Evolutionary conservation across 2,797 vertebrate genomes (phyloP).

Genomic region (Schizothorax lantsangensis): DNA sequence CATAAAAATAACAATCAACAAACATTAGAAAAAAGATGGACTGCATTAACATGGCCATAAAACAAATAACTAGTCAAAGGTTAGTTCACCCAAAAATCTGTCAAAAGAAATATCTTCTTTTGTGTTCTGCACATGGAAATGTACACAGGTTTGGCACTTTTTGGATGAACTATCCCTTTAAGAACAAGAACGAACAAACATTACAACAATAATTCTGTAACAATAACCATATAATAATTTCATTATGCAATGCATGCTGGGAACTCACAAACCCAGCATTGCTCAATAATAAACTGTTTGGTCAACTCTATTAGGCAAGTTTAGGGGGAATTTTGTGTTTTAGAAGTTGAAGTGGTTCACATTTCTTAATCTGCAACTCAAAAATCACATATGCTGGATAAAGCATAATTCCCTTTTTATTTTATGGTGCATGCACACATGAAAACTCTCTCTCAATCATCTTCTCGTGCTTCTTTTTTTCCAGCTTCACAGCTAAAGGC

Average conservation of each 20-base stretch:
- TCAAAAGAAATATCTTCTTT: not conserved
- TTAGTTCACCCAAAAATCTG: not conserved
- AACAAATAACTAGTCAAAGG: not conserved
- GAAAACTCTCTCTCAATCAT: not conserved
- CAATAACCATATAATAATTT: not conserved
- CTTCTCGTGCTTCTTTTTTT: slow-evolving; percentile 5
- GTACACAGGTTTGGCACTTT: not conserved
- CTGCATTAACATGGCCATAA: not conserved
- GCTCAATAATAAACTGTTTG: not conserved
- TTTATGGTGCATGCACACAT: slow-evolving; percentile 11
- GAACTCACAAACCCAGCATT: not conserved
- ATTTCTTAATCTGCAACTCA: not conserved
- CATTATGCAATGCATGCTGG: not conserved
- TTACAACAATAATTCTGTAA: not conserved
- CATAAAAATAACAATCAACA: not conserved
- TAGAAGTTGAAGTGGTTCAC: not conserved
- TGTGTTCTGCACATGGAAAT: not conserved
- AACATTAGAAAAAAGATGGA: not conserved
- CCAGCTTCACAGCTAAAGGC: slow-evolving; percentile 16
- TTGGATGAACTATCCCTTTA: not conserved
- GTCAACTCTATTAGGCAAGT: not conserved
- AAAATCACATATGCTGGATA: slow-evolving; percentile 5
- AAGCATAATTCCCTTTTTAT: slow-evolving; percentile 22
- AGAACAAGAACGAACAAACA: not conserved
- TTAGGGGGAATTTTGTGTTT: not conserved